Evolutionary conservation across 2,113 vertebrate species (phyloP), one percentile per base, ranked within the genome.

Genomic region (Pampusana beccarii): DNA sequence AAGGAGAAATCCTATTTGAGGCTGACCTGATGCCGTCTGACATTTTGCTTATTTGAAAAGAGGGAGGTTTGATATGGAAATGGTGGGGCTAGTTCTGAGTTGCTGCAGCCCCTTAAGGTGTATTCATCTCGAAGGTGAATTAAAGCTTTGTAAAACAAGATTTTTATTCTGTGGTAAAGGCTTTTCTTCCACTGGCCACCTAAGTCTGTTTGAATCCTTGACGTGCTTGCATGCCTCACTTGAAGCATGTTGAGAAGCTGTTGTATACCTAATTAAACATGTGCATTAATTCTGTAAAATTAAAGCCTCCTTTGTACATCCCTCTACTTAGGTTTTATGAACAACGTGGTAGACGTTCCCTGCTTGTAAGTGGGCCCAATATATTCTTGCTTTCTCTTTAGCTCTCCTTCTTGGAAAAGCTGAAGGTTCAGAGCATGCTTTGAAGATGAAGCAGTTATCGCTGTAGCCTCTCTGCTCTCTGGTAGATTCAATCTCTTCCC

Each of bases 1-100:
- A 50, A 61, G 74, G 92, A 95, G 79, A 93, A 97, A 95, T 94
- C 94, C 96, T 81, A 73, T 91, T 95, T 95, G 95, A 91, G 77
- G 42, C 74, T 94, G 89, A 95, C 81, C 80, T 93, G 95, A 92
- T 95, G 92, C 91, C 89, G 42, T 67, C 91, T 97, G 96, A 95
- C 88, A 57, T 92, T 95, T 86, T 19, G n/a, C 86, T 75, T 75
- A 13, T 84, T 84, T 87, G 93, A 42, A 84, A 86, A 61, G 80
- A 81, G 58, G n/a, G 46, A 78, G 53, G 62, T 93, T 85, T 78
- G 58, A 31, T 85, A n/a, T 72, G 80, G 70, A 74, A 75, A 29
- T 61, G 29, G 48, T 0, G 0, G 61, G 69, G 23, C 34, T 53
- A 21, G 44, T 46, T 90, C 1, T 0, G n/a, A 38, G 48, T 40